Conservation (phyloP, 2,797 vertebrate species). For the Neosalanx taihuensis region DNA sequence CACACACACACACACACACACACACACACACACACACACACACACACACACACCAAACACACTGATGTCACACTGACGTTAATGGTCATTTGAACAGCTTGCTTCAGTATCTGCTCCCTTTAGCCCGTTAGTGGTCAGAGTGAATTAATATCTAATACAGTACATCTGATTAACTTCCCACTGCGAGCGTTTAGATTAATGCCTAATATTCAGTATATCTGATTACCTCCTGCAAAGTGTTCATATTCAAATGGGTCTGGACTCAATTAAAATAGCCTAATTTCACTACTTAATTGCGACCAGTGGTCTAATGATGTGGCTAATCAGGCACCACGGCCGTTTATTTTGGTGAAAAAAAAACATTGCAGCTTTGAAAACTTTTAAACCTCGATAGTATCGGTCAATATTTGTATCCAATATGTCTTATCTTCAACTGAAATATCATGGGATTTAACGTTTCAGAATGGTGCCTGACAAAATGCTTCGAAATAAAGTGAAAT, state of each 20-base stretch:
- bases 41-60: slow-evolving; percentile 5
- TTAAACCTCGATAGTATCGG: neutral
- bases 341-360: slow-evolving; percentile 14
- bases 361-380: slow-evolving; percentile 4
- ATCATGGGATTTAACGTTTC: neutral
- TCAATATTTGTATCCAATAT: neutral
- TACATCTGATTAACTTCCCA: slow-evolving; percentile 56
- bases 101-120: slow-evolving; percentile 34
- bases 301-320: slow-evolving; percentile 21
- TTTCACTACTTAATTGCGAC: slow-evolving; percentile 45
- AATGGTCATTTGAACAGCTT: slow-evolving; percentile 46
- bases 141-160: slow-evolving; percentile 67
- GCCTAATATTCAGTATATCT: slow-evolving; percentile 49
- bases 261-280: slow-evolving; percentile 54
- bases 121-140: slow-evolving; percentile 47
- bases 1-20: slow-evolving; percentile 2
- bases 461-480: neutral
- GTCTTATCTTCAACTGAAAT: too few relatives aligned
- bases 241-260: slow-evolving; percentile 59
- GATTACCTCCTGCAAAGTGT: slow-evolving; percentile 55
- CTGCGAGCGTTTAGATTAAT: slow-evolving; percentile 51
- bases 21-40: slow-evolving; percentile 27
- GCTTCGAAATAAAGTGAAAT: neutral
- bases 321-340: slow-evolving; percentile 18
- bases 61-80: slow-evolving; percentile 37